A percentile compares a stretch with the other conserved stretches of the same genome.
Evolutionary conservation across 2,888 invertebrate species (phyloP).

Genomic region (Drosophila niveifrons): DNA sequence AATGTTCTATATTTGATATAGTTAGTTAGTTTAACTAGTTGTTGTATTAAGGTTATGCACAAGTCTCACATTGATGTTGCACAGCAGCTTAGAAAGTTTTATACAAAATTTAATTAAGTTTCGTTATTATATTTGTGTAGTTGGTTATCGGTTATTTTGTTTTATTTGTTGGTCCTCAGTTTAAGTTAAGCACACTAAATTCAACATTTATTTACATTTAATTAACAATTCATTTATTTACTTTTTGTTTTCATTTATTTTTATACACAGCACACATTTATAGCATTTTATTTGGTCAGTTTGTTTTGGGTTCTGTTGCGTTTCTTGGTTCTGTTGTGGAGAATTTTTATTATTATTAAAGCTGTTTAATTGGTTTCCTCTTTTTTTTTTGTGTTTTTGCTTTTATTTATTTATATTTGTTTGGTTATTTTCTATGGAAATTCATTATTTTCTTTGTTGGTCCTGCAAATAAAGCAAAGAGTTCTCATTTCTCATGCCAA

Average conservation of each 20-base stretch:
- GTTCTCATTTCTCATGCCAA: slow-evolving; percentile 11
- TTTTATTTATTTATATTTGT: not conserved
- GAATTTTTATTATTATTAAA: slow-evolving; percentile 36
- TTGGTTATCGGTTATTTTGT: slow-evolving; percentile 20
- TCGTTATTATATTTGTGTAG: slow-evolving; percentile 13
- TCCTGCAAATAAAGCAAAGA: slow-evolving; percentile 55
- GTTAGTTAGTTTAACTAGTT: slow-evolving; percentile 24
- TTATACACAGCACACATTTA: slow-evolving; percentile 53
- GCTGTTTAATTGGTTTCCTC: slow-evolving; percentile 46
- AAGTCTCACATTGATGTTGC: slow-evolving; percentile 66
- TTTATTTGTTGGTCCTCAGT: slow-evolving; percentile 62
- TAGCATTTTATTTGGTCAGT: slow-evolving; percentile 54
- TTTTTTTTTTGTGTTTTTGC: not conserved
- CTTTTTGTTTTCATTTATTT: slow-evolving; percentile 13
- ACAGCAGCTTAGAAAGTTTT: slow-evolving; percentile 43
- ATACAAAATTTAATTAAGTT: slow-evolving; percentile 13
- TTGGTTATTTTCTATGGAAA: slow-evolving; percentile 30
- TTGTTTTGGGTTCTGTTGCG: slow-evolving; percentile 23
- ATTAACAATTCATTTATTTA: slow-evolving; percentile 26
- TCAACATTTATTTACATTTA: slow-evolving; percentile 48
- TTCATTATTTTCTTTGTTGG: slow-evolving; percentile 55
- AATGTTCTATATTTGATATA: slow-evolving; percentile 11
- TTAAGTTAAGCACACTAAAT: slow-evolving; percentile 52
- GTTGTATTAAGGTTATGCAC: slow-evolving; percentile 27
- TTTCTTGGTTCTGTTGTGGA: slow-evolving; percentile 35